A percentile compares a stretch with the other conserved stretches of the same genome.
Evolutionary conservation across 2,113 vertebrate genomes (phyloP).

Genomic region (Ardeotis arabs): DNA sequence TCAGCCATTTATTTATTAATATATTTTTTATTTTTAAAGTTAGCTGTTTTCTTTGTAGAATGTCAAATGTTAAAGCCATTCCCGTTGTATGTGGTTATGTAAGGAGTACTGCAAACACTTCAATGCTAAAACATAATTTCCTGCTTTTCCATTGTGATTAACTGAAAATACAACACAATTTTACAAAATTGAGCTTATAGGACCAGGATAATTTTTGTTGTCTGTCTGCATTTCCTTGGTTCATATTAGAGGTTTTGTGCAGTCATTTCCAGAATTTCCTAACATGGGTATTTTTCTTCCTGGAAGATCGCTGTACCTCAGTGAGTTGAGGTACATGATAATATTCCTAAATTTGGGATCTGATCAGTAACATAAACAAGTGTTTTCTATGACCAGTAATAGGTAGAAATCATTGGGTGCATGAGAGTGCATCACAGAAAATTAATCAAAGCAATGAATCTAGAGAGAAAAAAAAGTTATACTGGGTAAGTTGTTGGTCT

Average conservation of each 20-base stretch:
- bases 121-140: background rate
- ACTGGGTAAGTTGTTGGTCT: background rate
- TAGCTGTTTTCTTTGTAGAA: background rate
- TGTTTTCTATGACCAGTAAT: background rate
- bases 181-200: background rate
- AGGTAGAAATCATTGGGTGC: background rate
- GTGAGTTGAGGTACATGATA: background rate
- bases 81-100: background rate
- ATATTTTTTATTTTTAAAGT: background rate
- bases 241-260: background rate
- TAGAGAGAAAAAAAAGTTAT: background rate
- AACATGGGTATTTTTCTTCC: background rate
- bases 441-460: background rate
- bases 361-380: background rate
- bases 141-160: background rate
- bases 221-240: background rate
- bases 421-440: background rate
- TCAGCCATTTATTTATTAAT: background rate
- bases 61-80: background rate
- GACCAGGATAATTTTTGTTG: background rate
- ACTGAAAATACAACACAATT: background rate
- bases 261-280: background rate
- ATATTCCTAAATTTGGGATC: background rate
- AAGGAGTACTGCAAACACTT: background rate
- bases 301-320: background rate